phyloP scores from a whole-genome alignment of 1,140 invertebrate species.

The Ditylenchus dipsaci region DNA sequence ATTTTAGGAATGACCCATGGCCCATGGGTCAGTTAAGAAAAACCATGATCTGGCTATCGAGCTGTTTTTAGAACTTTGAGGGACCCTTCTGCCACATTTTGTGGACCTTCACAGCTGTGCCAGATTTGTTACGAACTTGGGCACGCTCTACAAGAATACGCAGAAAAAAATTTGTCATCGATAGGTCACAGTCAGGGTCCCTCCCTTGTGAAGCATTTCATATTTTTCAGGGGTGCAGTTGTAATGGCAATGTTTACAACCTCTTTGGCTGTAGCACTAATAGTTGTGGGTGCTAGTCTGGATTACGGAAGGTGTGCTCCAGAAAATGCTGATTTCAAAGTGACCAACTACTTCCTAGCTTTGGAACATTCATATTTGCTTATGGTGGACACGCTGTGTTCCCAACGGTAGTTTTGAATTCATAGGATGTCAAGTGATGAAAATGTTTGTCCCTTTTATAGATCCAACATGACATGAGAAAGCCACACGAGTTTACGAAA shows the following conservation, averaged over 20 bases:
- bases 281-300: constrained; percentile 43
- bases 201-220: constrained; percentile 1
- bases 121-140: too few relatives aligned
- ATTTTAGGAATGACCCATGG: too few relatives aligned
- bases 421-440: constrained; percentile 16
- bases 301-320: constrained; percentile 35
- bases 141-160: too few relatives aligned
- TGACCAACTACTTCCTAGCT: constrained; percentile 58
- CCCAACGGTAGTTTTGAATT: constrained; percentile 18
- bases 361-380: constrained; percentile 53
- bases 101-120: too few relatives aligned
- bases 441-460: not conserved
- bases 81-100: too few relatives aligned
- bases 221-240: constrained; percentile 32
- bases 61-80: too few relatives aligned
- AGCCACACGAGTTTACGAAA: constrained; percentile 55
- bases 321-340: constrained; percentile 30
- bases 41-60: too few relatives aligned
- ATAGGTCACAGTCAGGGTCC: too few relatives aligned
- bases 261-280: constrained; percentile 46
- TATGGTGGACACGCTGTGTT: constrained; percentile 41
- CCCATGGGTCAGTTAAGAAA: too few relatives aligned
- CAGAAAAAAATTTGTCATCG: too few relatives aligned
- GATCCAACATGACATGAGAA: constrained; percentile 43
- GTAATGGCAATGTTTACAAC: constrained; percentile 40